phyloP scores from a whole-genome alignment of 1,140 invertebrate species.

The Monomorium pharaonis region DNA sequence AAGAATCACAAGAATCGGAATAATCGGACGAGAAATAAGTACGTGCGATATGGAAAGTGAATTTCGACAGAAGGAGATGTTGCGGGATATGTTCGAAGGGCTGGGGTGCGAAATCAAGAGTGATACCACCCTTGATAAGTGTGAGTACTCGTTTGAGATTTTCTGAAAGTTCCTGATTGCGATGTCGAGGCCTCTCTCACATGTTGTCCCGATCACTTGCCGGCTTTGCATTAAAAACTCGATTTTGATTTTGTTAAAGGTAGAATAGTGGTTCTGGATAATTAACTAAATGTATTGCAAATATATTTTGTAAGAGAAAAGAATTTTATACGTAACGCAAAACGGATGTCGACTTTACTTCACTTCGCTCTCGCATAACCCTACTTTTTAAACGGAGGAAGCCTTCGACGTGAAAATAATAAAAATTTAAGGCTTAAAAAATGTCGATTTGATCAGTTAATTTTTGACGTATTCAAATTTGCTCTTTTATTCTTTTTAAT shows the following conservation, averaged over 20 bases:
- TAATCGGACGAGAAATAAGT: too few relatives aligned
- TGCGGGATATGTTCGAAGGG: slow-evolving; percentile 73
- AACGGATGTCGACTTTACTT: background rate
- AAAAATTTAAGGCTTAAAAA: background rate
- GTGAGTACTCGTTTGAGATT: slow-evolving; percentile 72
- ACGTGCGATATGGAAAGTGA: slow-evolving; percentile 73
- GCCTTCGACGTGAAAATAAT: background rate
- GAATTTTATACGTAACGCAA: background rate
- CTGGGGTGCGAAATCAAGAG: slow-evolving; percentile 71
- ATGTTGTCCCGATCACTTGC: background rate
- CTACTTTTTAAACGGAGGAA: background rate
- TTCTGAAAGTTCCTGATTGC: background rate
- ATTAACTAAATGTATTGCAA: background rate
- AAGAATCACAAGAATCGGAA: too few relatives aligned
- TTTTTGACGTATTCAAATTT: background rate
- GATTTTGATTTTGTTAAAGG: background rate
- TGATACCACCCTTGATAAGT: slow-evolving; percentile 75
- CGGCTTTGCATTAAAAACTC: background rate
- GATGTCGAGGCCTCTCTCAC: background rate
- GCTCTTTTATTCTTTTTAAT: background rate
- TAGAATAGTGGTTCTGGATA: background rate
- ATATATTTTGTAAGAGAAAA: background rate
- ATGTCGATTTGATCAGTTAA: background rate
- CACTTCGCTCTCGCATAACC: slow-evolving; percentile 1
- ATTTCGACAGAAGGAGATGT: slow-evolving; percentile 54